Evolutionary conservation across 2,113 vertebrate genomes (phyloP), one percentile per base, ranked within the genome.

Genomic region (Pollachius pollachius): DNA sequence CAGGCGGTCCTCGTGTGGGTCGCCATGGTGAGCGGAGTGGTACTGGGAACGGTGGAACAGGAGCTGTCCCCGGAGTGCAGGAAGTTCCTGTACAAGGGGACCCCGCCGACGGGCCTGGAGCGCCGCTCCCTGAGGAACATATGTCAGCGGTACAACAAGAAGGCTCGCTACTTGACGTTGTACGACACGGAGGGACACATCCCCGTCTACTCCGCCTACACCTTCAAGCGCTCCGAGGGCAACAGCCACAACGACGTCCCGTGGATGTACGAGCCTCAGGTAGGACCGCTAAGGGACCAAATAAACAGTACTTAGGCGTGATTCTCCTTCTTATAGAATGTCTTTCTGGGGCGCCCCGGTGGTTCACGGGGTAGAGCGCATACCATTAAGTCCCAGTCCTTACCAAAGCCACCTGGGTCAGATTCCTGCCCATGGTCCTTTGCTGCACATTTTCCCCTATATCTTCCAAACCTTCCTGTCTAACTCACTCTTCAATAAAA

Each of bases 221-320:
- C 73, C 37, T 92, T 90, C 77, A 90, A 90, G 37, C 85, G 82
- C 65, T 73, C 91, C 0, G 88, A 86, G 1, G 90, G 87, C 1
- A 87, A 86, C 48, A 81, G 65, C 56, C 84, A 84, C 11, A 75
- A 85, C 56, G 88, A 92, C 34, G 82, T 90, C 3, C 87, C 90
- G 3, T 90, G 91, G 91, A 91, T 90, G 91, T 91, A 87, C 63
- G 90, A 92, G 30, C 91, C 91, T 25, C 91, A 92, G 89, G 90
- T 90, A 88, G 41, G 41, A 9, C 11, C 7, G 41, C 7, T 13
- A 4, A 34, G 41, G 41, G 41, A 48, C 8, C 30, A 7, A 4
- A 34, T 34, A 4, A 34, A 7, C 30, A 1, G 30, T 7, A 0
- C 30, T 34, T 34, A 34, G 30, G 30, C 30, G 30, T 34, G 30